Evolutionary conservation across 2,888 invertebrate genomes (phyloP), one percentile per base, ranked within the genome.

Genomic region (Molorchus minor): DNA sequence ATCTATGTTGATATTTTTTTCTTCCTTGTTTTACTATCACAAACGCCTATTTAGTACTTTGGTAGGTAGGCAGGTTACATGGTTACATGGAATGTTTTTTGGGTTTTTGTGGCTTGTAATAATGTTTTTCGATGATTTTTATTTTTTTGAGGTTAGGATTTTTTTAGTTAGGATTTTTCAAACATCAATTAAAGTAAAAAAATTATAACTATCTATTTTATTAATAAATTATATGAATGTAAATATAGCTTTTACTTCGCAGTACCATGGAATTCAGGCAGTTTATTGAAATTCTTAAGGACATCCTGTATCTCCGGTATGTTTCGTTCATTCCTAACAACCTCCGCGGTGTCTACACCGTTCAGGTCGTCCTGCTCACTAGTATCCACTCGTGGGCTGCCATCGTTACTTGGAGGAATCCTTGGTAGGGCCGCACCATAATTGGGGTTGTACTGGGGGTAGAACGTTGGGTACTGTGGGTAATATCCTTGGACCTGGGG

Each of bases 351-450:
- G 8, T 25, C 8, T 5, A 25, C 8, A 8, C 25, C 5, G 20
- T 56, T 58, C 40, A 62, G 13, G 25, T 62, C 58, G 7, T 51
- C 52, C 20, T 56, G 56, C 41, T 62, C 62, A 33, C 54, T 40
- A 21, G 41, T 38, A 15, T 38, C n/a, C 12, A 3, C 12, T 21
- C 15, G 3, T 1, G 25, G 25, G 4, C 1, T 4, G 2, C 12
- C 1, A 3, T 3, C 44, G 5, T 43, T 19, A n/a, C 4, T 44
- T 10, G 45, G 13, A 16, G 45, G 45, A 21, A 5, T 8, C 13
- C 19, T 41, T 7, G 16, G 7, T 30, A 17, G n/a, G 1, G 19
- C 2, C 16, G 51, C 41, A 7, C 12, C 33, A 10, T 3, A 30
- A 3, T 4, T 12, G 2, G 16, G 12, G 5, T 40, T 21, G 15